These are phyloP conservation scores for Lasioglossum pauxillum DNA, from an alignment of 2,888 invertebrate species.

Conservation along the genomic window DNA sequence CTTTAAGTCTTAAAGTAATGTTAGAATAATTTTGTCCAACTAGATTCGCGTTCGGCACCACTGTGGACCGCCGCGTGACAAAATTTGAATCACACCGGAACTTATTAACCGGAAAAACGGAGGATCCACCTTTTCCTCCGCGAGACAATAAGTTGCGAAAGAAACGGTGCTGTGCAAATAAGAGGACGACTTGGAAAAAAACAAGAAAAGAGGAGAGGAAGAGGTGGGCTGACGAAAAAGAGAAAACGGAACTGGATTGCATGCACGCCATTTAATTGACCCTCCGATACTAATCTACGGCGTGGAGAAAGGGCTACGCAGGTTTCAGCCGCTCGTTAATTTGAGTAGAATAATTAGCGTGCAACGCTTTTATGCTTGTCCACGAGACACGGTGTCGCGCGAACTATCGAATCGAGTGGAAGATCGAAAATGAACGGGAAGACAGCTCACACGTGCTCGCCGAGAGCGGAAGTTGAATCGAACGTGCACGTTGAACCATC, in stretches of 20 bases:
- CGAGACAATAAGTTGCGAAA: slow-evolving; percentile 41
- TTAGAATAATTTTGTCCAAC: no score
- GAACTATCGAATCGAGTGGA: background rate
- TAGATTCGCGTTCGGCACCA: no score
- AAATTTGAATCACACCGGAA: slow-evolving; percentile 17
- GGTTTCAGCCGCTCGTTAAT: slow-evolving; percentile 41
- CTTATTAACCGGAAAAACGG: slow-evolving; percentile 15
- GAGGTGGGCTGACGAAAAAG: background rate
- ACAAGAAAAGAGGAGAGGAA: background rate
- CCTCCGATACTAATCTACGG: slow-evolving; percentile 43
- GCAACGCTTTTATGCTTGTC: slow-evolving; percentile 26
- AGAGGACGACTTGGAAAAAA: background rate
- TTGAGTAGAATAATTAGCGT: slow-evolving; percentile 48
- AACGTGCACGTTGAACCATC: slow-evolving; percentile 55
- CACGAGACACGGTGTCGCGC: background rate
- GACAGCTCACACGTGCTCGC: slow-evolving; percentile 52
- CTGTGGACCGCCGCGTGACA: background rate
- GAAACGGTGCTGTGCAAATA: background rate
- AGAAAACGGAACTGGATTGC: slow-evolving; percentile 29
- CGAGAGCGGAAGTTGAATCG: slow-evolving; percentile 54
- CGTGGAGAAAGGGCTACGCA: slow-evolving; percentile 29
- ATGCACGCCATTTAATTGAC: slow-evolving; percentile 48
- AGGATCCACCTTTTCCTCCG: slow-evolving; percentile 12
- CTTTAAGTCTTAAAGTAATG: no score
- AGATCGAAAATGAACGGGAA: slow-evolving; percentile 33